Evolutionary conservation across 2,113 vertebrate species (phyloP), one percentile per base, ranked within the genome.

Genomic region (Osmerus eperlanus): DNA sequence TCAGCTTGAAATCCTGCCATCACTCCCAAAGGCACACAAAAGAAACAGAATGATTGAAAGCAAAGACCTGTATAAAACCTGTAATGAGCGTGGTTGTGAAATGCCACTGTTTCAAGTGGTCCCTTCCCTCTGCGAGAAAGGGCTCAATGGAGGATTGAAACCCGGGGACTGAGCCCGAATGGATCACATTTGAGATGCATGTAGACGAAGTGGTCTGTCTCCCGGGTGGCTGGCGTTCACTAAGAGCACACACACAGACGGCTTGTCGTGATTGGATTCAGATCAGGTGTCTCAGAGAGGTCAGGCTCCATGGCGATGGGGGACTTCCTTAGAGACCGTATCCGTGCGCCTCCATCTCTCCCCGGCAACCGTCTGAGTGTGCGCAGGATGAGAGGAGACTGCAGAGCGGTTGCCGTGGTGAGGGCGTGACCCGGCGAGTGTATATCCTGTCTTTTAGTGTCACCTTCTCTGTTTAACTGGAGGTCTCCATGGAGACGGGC

Each of bases 281-380:
- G 85, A 85, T 89, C 88, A 87, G 81, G 86, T 88, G 73, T 87
- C 84, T 84, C 69, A 69, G 67, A 47, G 68, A 84, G 76, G 77
- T 72, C 84, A 73, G 75, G 81, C 82, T 84, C 79, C 71, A 79
- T 84, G 73, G 73, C 76, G 71, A 84, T 83, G 74, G 82, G 74
- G 82, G 59, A 5, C 51, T 77, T 84, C 88, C 83, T 86, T 32
- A 11, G 85, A 87, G 82, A 85, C 81, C 0, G 14, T 2, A 21
- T 29, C 70, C 74, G 73, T 88, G 87, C 14, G 65, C 79, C 79
- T 84, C 80, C 87, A 87, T 88, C 78, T 78, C 81, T 71, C 84
- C 68, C 68, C 75, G 74, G 64, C 69, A 74, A 65, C 64, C 61
- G 1, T 68, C 72, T 25, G 74, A 74, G 80, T 84, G 81, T 84